phyloP scores from a whole-genome alignment of 2,113 vertebrate species.

The Deroptyus accipitrinus region DNA sequence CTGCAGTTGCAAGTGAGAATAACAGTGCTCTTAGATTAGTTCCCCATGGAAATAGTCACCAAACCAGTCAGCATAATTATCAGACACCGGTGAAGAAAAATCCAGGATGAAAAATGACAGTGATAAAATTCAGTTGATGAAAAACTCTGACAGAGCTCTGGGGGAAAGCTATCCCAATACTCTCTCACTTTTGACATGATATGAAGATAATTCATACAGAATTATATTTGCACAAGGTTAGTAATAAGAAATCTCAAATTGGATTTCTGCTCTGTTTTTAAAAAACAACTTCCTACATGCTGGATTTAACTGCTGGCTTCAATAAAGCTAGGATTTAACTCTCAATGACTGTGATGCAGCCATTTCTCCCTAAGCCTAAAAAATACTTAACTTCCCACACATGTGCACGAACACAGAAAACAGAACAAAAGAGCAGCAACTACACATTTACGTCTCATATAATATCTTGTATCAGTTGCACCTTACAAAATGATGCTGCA shows the following conservation, averaged over 20 bases:
- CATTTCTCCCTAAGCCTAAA: neutral
- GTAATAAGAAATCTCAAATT: constrained; percentile 1
- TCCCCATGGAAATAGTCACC: neutral
- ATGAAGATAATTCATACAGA: neutral
- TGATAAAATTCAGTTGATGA: constrained; percentile 38
- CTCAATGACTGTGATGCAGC: neutral
- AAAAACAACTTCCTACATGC: neutral
- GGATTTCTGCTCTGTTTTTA: neutral
- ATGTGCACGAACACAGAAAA: neutral
- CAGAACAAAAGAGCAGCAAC: constrained; percentile 5
- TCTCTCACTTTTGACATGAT: neutral
- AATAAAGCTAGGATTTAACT: neutral
- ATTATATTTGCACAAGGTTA: constrained; percentile 24
- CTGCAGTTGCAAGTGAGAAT: constrained; percentile 1
- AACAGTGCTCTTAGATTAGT: neutral
- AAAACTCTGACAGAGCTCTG: constrained; percentile 19
- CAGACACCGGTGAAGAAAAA: neutral
- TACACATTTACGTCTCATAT: neutral
- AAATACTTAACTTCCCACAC: neutral
- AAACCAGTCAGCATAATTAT: constrained; percentile 51
- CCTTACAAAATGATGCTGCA: neutral
- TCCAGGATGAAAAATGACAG: constrained; percentile 15
- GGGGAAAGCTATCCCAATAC: neutral
- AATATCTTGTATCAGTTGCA: neutral
- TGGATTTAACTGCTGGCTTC: neutral